Evolutionary conservation across 2,113 vertebrate genomes (phyloP).

Genomic region (Vidua chalybeata): DNA sequence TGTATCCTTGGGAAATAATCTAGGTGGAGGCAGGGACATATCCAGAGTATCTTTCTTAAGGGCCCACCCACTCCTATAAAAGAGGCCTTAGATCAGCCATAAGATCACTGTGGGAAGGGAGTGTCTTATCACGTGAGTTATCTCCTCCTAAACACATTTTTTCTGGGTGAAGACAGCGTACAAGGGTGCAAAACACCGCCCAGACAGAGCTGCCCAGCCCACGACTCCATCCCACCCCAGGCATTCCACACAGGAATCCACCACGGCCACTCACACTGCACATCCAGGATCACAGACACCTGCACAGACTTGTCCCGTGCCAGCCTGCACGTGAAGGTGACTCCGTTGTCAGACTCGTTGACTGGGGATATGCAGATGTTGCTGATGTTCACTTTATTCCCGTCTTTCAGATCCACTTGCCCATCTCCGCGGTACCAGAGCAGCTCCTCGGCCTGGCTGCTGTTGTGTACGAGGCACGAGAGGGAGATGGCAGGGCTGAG

Average conservation of each 20-base stretch:
- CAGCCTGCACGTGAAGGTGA: conserved; percentile 74
- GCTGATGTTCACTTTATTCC: conserved; percentile 75
- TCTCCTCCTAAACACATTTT: conserved; percentile 29
- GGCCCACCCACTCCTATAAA: conserved; percentile 30
- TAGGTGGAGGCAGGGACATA: conserved; percentile 14
- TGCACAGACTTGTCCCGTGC: conserved; percentile 42
- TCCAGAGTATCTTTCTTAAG: background rate
- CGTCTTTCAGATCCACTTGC: conserved; percentile 57
- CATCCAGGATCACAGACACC: conserved; percentile 70
- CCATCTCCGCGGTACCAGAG: conserved; percentile 69
- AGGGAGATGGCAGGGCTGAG: conserved; percentile 13
- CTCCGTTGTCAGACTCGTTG: conserved; percentile 46
- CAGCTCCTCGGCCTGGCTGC: conserved; percentile 64
- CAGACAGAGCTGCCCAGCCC: background rate
- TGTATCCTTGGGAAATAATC: background rate
- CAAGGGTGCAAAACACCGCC: background rate
- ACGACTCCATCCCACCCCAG: background rate
- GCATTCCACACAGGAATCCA: background rate
- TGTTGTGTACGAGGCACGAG: conserved; percentile 60
- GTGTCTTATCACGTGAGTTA: background rate
- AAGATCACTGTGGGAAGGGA: background rate
- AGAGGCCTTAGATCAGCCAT: background rate
- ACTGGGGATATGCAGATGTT: conserved; percentile 71
- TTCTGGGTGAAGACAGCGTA: background rate
- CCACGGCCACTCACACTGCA: conserved; percentile 73